Evolutionary conservation across 2,888 invertebrate genomes (phyloP).

Genomic region (Morpho helenor): DNA sequence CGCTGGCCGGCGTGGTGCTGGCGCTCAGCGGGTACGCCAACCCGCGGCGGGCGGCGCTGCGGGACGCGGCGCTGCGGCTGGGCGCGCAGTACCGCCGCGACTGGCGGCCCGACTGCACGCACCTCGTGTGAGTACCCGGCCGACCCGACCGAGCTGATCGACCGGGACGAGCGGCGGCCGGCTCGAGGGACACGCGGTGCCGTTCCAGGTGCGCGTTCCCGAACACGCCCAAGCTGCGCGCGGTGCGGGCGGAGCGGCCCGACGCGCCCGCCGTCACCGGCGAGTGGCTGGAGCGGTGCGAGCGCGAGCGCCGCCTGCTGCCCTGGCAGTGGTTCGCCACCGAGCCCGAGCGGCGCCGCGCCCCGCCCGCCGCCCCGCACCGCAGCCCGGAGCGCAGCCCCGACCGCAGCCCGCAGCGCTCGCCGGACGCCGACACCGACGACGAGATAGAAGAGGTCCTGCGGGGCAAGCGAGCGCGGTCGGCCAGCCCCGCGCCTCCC

Average conservation of each 20-base stretch:
- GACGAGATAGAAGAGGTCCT: slow-evolving; percentile 79
- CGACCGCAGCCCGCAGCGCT: neutral
- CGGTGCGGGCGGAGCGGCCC: slow-evolving; percentile 74
- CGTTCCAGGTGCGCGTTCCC: slow-evolving; percentile 89
- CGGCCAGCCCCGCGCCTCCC: slow-evolving; percentile 19
- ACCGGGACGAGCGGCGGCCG: too few relatives aligned
- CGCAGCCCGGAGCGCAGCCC: slow-evolving; percentile 28
- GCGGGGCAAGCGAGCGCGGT: slow-evolving; percentile 36
- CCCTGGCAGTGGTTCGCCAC: slow-evolving; percentile 83
- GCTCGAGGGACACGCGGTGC: neutral
- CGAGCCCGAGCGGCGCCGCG: slow-evolving; percentile 44
- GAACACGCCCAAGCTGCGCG: slow-evolving; percentile 92
- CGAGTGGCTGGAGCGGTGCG: slow-evolving; percentile 87
- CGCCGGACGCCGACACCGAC: slow-evolving; percentile 67
- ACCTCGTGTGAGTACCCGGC: slow-evolving; percentile 79
- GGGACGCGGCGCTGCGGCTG: slow-evolving; percentile 85
- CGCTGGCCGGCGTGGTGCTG: slow-evolving; percentile 82
- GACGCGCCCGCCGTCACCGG: slow-evolving; percentile 82
- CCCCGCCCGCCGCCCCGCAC: slow-evolving; percentile 40
- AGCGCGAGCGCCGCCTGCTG: slow-evolving; percentile 76
- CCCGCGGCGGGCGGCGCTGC: slow-evolving; percentile 84
- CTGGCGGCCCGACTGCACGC: slow-evolving; percentile 88
- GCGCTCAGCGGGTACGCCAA: slow-evolving; percentile 94
- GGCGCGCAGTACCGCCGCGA: slow-evolving; percentile 89
- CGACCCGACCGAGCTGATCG: too few relatives aligned